Percentiles rank a stretch among this genome's conserved stretches.
Evolutionary conservation across 2,888 invertebrate genomes (phyloP).

Genomic region (Acrobasis repandana): DNA sequence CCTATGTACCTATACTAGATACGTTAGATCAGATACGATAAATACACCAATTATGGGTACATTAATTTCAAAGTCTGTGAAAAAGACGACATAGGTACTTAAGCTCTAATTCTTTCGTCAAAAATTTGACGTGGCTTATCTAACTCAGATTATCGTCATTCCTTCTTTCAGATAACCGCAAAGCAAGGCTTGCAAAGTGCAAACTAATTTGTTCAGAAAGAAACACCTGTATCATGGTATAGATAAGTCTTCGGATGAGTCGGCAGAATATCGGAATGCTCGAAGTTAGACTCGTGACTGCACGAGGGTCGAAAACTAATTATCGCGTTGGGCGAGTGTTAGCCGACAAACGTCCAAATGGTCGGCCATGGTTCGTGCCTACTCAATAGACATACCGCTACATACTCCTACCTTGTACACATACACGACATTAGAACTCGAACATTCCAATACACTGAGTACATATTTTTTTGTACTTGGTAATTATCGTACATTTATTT

Average conservation of each 20-base stretch:
- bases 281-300: slow-evolving; percentile 57
- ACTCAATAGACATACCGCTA: slow-evolving; percentile 20
- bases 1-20: too few relatives aligned
- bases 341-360: slow-evolving; percentile 39
- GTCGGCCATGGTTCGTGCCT: slow-evolving; percentile 27
- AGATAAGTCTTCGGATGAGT: slow-evolving; percentile 64
- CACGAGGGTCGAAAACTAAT: slow-evolving; percentile 66
- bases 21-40: too few relatives aligned
- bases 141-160: slow-evolving; percentile 24
- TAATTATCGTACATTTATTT: slow-evolving; percentile 16
- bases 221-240: slow-evolving; percentile 61
- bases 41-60: too few relatives aligned
- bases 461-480: slow-evolving; percentile 5
- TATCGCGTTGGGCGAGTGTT: slow-evolving; percentile 55
- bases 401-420: background rate
- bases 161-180: slow-evolving; percentile 40
- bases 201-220: slow-evolving; percentile 58
- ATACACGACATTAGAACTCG: slow-evolving; percentile 13
- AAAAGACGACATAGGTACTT: too few relatives aligned
- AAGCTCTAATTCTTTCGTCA: slow-evolving; percentile 11
- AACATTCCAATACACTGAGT: slow-evolving; percentile 12
- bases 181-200: slow-evolving; percentile 36
- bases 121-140: slow-evolving; percentile 13
- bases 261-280: slow-evolving; percentile 63
- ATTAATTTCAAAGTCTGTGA: too few relatives aligned